A percentile compares a stretch with the other conserved stretches of the same genome.
phyloP scores from a whole-genome alignment of 2,888 invertebrate species.

The Tetheella fluctuosa region DNA sequence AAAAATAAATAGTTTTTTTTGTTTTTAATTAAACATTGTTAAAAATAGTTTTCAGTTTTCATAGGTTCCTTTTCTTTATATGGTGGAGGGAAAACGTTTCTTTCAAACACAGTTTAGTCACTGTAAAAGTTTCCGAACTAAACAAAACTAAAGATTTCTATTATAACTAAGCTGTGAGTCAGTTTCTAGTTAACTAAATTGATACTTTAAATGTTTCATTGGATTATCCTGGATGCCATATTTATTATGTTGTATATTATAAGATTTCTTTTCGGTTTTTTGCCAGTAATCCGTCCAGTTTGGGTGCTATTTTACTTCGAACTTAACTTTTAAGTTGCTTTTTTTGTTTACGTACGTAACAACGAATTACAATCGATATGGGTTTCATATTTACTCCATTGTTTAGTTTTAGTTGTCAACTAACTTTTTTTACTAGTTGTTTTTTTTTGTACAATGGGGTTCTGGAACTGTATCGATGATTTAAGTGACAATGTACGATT shows the following conservation, averaged over 20 bases:
- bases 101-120: slow-evolving; percentile 11
- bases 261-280: slow-evolving; percentile 40
- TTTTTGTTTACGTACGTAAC: slow-evolving; percentile 51
- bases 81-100: slow-evolving; percentile 64
- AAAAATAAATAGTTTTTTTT: not conserved
- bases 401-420: slow-evolving; percentile 49
- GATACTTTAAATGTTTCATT: slow-evolving; percentile 25
- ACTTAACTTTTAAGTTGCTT: slow-evolving; percentile 49
- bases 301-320: slow-evolving; percentile 67
- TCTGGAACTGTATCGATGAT: slow-evolving; percentile 79
- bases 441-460: slow-evolving; percentile 75
- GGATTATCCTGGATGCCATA: slow-evolving; percentile 71
- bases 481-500: slow-evolving; percentile 66
- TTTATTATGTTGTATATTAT: slow-evolving; percentile 61
- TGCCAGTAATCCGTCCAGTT: slow-evolving; percentile 66
- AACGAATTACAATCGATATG: slow-evolving; percentile 71
- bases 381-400: slow-evolving; percentile 82
- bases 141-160: slow-evolving; percentile 4
- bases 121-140: slow-evolving; percentile 23
- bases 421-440: slow-evolving; percentile 54
- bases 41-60: slow-evolving; percentile 26
- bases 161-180: slow-evolving; percentile 13
- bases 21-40: not conserved
- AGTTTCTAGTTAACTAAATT: slow-evolving; percentile 23
- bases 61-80: slow-evolving; percentile 40